phyloP scores from a whole-genome alignment of 2,797 vertebrate genomes.

The Merluccius polli region DNA sequence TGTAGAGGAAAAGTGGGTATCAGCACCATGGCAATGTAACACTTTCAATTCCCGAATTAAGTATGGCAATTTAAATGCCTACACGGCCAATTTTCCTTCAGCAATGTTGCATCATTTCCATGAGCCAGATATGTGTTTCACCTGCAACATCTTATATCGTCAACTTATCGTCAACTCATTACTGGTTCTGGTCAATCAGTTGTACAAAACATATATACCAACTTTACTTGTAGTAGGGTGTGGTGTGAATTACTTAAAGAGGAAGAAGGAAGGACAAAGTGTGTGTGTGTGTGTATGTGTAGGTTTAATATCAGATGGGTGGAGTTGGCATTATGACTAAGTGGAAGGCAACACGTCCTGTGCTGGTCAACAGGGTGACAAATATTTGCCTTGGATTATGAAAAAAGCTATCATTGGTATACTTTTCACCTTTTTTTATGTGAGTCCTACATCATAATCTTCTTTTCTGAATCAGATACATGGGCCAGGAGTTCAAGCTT shows the following conservation, averaged over 20 bases:
- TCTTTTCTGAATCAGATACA: not conserved
- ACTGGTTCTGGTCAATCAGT: not conserved
- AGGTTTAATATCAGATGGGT: constrained; percentile 6
- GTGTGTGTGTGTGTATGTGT: not conserved
- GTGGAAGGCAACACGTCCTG: not conserved
- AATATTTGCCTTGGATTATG: not conserved
- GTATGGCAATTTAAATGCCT: constrained; percentile 28
- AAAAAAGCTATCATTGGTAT: not conserved
- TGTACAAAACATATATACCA: constrained; percentile 3
- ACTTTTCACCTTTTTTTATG: not conserved
- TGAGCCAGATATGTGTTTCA: not conserved
- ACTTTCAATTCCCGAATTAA: constrained; percentile 58
- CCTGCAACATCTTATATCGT: not conserved
- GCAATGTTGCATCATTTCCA: constrained; percentile 22
- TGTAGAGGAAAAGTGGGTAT: constrained; percentile 4
- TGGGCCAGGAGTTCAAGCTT: not conserved
- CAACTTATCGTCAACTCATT: not conserved
- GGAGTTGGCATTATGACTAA: constrained; percentile 20
- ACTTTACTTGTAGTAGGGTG: constrained; percentile 18
- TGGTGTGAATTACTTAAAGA: constrained; percentile 13
- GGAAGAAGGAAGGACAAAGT: no score
- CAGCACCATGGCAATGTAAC: constrained; percentile 40
- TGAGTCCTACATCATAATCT: not conserved
- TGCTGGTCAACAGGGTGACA: not conserved
- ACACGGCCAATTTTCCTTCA: constrained; percentile 37